A percentile compares a stretch with the other conserved stretches of the same genome.
phyloP scores from a whole-genome alignment of 2,113 vertebrate genomes.

The Gallinago undulata region DNA sequence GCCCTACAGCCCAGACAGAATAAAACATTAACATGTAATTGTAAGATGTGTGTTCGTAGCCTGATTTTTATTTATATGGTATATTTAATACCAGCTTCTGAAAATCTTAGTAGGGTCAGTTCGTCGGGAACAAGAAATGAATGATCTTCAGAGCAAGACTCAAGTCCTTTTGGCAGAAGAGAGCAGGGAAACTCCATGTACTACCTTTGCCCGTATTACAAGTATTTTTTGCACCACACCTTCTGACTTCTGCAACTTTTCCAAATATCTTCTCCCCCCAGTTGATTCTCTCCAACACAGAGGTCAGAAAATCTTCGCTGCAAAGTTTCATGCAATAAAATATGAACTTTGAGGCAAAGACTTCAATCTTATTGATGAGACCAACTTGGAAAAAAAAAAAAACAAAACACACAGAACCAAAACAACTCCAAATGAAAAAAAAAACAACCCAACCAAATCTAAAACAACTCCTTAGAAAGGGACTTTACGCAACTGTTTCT shows the following conservation, averaged over 20 bases:
- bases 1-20: not conserved
- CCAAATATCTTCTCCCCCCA: not conserved
- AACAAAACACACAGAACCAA: no score
- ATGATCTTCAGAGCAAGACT: not conserved
- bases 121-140: not conserved
- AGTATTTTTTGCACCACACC: not conserved
- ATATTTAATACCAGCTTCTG: not conserved
- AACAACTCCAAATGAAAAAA: not conserved
- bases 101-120: not conserved
- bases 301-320: not conserved
- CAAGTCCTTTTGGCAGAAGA: not conserved
- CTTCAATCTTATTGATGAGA: not conserved
- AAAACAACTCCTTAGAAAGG: not conserved
- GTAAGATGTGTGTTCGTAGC: not conserved
- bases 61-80: not conserved
- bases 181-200: not conserved
- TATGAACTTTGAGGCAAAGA: not conserved
- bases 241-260: not conserved
- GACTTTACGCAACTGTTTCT: constrained; percentile 2
- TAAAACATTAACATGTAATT: not conserved
- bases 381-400: not conserved
- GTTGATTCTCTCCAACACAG: not conserved
- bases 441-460: not conserved
- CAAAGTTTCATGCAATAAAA: not conserved
- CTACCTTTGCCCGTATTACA: not conserved